phyloP scores from a whole-genome alignment of 35 echinoderm and acorn worm genomes.

The Ophiothrix spiculata region DNA sequence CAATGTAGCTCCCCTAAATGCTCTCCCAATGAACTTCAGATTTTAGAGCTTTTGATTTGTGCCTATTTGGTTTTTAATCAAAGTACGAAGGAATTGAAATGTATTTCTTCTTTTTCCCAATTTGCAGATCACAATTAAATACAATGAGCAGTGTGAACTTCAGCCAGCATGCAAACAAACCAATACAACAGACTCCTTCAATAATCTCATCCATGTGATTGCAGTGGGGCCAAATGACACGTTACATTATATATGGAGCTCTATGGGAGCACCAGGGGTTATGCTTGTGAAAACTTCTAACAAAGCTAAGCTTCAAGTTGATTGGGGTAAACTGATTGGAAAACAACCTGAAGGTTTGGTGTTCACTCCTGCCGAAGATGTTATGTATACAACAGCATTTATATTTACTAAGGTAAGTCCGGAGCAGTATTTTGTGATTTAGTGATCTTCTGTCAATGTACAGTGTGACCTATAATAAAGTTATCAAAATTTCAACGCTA shows the following conservation, averaged over 20 bases:
- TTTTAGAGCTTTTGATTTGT: no score
- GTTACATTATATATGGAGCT: conserved; percentile 66
- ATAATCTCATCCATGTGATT: conserved; percentile 52
- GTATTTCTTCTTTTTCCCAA: neutral
- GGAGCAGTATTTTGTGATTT: no score
- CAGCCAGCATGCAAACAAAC: conserved; percentile 27
- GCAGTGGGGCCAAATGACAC: conserved; percentile 39
- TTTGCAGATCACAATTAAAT: conserved; percentile 48
- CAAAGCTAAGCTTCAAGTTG: conserved; percentile 22
- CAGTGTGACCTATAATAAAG: no score
- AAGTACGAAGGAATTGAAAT: no score
- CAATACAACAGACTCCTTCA: neutral
- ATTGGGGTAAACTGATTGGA: conserved; percentile 43
- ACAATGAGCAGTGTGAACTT: conserved; percentile 58
- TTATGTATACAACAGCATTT: conserved; percentile 42
- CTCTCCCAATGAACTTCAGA: no score
- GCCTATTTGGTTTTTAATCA: no score
- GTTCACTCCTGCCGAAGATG: conserved; percentile 22
- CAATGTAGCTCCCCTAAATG: no score
- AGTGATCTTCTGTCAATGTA: no score
- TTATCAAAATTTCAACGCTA: no score
- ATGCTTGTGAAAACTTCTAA: conserved; percentile 38
- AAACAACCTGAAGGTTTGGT: conserved; percentile 1
- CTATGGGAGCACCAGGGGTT: conserved; percentile 51
- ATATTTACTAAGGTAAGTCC: conserved; percentile 57